Percentiles rank a stretch among this genome's conserved stretches.
Conservation (phyloP, 2,888 invertebrate species). For the Eupithecia subfuscata region DNA sequence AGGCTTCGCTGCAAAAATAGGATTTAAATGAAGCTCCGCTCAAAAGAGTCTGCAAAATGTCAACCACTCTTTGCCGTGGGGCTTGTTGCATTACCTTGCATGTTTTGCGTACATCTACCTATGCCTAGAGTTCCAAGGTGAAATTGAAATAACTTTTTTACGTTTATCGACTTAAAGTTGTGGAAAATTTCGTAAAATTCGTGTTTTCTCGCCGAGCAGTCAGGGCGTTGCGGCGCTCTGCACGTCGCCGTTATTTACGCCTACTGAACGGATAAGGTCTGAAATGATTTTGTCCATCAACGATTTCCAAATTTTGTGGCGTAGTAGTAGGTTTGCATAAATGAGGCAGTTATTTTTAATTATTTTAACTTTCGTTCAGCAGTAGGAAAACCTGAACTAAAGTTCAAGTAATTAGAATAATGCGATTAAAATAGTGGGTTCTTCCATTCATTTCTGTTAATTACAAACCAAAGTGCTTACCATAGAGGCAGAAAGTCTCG, state of each 20-base stretch:
- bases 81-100: not conserved
- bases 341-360: not conserved
- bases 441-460: not conserved
- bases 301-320: not conserved
- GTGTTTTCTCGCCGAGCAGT: not conserved
- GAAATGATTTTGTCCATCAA: not conserved
- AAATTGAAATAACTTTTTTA: not conserved
- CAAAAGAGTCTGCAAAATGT: constrained; percentile 32
- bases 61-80: constrained; percentile 1
- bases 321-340: not conserved
- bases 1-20: constrained; percentile 35
- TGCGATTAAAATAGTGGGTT: not conserved
- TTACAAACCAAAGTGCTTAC: not conserved
- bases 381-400: not conserved
- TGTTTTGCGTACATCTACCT: not conserved
- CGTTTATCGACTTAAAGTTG: not conserved
- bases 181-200: not conserved
- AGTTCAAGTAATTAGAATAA: not conserved
- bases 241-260: not conserved
- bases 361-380: not conserved
- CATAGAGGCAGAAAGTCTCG: not conserved
- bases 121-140: not conserved
- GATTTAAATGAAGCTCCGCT: constrained; percentile 31
- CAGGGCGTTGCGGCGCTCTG: not conserved
- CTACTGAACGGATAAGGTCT: not conserved